A percentile compares a stretch with the other conserved stretches of the same genome.
These are phyloP conservation scores for Hassar affinis DNA, from an alignment of 2,113 vertebrate genomes.

Conservation along the genomic window DNA sequence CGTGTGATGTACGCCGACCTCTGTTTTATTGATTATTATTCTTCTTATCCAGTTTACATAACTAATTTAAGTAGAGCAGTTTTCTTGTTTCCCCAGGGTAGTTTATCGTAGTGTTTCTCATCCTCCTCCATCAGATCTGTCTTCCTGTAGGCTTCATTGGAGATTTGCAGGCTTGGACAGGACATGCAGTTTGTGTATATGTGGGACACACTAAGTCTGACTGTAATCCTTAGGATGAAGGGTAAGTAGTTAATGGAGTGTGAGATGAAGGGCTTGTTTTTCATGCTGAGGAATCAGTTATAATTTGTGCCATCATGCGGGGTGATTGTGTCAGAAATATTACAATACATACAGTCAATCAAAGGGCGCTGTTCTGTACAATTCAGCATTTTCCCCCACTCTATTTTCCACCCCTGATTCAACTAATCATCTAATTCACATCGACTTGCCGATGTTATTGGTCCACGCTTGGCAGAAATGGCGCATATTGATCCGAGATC, in stretches of 20 bases:
- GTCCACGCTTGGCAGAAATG: not conserved
- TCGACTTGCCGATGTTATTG: not conserved
- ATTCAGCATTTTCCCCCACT: not conserved
- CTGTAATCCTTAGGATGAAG: not conserved
- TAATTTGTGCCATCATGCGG: not conserved
- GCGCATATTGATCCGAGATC: not conserved
- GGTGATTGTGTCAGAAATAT: not conserved
- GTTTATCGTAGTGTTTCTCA: not conserved
- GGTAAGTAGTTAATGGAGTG: not conserved
- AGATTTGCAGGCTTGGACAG: not conserved
- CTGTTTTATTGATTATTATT: not conserved
- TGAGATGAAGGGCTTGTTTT: not conserved
- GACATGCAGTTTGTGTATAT: not conserved
- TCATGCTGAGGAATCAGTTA: not conserved
- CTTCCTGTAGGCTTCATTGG: not conserved
- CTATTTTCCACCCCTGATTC: not conserved
- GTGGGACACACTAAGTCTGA: not conserved
- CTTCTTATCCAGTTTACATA: not conserved
- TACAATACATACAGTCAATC: not conserved
- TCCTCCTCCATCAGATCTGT: not conserved
- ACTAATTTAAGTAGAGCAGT: not conserved
- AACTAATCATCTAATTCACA: not conserved
- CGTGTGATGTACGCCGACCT: not conserved
- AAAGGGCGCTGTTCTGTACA: not conserved
- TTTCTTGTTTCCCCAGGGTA: not conserved